phyloP scores from a whole-genome alignment of 2,797 vertebrate species.

The Hippocampus kuda region DNA sequence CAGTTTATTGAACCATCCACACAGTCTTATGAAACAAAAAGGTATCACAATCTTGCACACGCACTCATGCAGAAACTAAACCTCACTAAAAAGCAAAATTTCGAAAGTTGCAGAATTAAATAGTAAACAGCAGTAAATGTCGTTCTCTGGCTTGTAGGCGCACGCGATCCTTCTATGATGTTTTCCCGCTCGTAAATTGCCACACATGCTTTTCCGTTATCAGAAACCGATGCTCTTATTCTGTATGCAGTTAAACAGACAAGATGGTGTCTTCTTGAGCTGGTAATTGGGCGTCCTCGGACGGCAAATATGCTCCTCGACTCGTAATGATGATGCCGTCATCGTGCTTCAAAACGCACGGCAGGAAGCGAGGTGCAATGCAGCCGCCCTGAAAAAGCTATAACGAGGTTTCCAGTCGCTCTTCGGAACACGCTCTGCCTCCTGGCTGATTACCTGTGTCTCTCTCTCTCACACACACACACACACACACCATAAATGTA shows the following conservation, averaged over 20 bases:
- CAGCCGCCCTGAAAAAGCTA: not conserved
- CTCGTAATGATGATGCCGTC: not conserved
- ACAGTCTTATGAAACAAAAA: no score
- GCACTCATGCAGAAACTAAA: no score
- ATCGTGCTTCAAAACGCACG: not conserved
- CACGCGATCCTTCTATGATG: not conserved
- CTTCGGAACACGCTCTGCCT: not conserved
- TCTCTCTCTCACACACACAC: slow-evolving; percentile 11
- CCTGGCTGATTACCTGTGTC: slow-evolving; percentile 2
- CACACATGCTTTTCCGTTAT: not conserved
- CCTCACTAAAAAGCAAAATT: no score
- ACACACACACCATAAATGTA: not conserved
- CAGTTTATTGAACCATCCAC: no score
- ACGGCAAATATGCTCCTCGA: not conserved
- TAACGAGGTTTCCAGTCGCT: not conserved
- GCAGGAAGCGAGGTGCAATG: not conserved
- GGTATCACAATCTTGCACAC: no score
- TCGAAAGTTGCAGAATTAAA: no score
- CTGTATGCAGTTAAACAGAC: not conserved
- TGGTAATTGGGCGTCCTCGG: not conserved
- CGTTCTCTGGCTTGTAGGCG: no score
- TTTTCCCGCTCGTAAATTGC: not conserved
- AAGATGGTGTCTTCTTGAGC: not conserved
- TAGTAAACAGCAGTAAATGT: no score
- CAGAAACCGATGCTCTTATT: not conserved